Conservation (phyloP, 2,113 vertebrate genomes). For the Tyto alba region DNA sequence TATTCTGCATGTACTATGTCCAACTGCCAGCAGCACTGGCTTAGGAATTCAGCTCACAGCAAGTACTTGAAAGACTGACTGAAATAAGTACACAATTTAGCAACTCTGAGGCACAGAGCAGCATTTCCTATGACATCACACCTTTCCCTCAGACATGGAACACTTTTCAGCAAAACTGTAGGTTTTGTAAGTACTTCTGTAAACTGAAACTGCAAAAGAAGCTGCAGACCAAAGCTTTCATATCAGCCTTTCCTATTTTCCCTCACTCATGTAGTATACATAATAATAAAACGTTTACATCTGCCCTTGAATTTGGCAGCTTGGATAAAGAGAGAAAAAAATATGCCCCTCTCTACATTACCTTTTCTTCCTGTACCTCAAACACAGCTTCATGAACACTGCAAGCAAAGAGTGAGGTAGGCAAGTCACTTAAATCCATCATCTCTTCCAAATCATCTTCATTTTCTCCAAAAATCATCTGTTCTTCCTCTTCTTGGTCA, state of each 20-base stretch:
- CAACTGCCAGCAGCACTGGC: background rate
- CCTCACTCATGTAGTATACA: background rate
- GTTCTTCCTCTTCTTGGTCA: conserved; percentile 87
- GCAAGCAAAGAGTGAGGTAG: conserved; percentile 89
- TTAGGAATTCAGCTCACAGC: background rate
- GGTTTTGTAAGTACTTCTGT: background rate
- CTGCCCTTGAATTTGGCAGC: background rate
- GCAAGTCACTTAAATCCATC: conserved; percentile 93
- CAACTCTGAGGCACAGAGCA: background rate
- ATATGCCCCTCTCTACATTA: conserved; percentile 44
- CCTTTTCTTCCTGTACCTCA: conserved; percentile 82
- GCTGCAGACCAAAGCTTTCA: background rate
- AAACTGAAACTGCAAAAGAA: background rate
- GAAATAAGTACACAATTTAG: background rate
- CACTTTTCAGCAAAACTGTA: background rate
- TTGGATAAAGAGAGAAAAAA: background rate
- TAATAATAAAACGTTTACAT: background rate
- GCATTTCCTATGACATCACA: background rate
- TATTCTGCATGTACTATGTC: background rate
- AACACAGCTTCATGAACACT: conserved; percentile 86
- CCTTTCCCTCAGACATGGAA: background rate
- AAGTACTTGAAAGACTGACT: background rate
- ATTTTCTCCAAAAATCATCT: conserved; percentile 90
- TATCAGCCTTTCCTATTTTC: background rate
- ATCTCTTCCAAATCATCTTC: conserved; percentile 87